phyloP scores from a whole-genome alignment of 92 coral and sea anemone genomes.

The Porites divaricata region DNA sequence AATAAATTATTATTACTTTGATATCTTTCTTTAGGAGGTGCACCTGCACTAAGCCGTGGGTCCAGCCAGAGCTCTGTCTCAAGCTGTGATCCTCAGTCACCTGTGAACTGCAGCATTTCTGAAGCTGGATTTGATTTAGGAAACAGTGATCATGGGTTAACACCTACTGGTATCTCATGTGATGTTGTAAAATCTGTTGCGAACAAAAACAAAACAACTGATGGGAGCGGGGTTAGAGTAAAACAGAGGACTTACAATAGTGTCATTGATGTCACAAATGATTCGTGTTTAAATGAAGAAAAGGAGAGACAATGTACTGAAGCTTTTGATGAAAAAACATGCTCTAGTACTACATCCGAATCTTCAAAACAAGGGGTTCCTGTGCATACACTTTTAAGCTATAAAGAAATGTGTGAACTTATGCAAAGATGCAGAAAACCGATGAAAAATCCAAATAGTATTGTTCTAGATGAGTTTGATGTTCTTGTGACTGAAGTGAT shows the following conservation, averaged over 20 bases:
- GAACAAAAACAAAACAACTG: neutral
- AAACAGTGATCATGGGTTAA: neutral
- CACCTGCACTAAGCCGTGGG: neutral
- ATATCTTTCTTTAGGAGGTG: neutral
- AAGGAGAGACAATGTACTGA: neutral
- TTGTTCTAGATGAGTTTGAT: conserved; percentile 62
- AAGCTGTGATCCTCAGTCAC: conserved; percentile 12
- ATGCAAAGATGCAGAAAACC: conserved; percentile 10
- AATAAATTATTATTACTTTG: neutral
- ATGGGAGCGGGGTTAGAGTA: neutral
- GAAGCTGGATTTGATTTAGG: neutral
- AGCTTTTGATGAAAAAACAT: neutral
- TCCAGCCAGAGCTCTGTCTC: conserved; percentile 29
- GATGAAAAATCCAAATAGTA: neutral
- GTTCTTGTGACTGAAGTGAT: conserved; percentile 84
- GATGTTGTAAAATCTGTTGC: neutral
- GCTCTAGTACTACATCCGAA: neutral
- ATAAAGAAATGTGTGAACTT: conserved; percentile 27
- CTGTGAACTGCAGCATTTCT: neutral
- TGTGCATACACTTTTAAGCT: conserved; percentile 1
- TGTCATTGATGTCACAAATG: neutral
- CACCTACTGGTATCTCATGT: neutral
- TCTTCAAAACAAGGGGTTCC: conserved; percentile 2
- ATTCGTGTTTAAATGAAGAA: neutral
- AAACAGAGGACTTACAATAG: neutral